phyloP scores from a whole-genome alignment of 2,113 vertebrate genomes.

The Rhegmatorhina hoffmannsi region DNA sequence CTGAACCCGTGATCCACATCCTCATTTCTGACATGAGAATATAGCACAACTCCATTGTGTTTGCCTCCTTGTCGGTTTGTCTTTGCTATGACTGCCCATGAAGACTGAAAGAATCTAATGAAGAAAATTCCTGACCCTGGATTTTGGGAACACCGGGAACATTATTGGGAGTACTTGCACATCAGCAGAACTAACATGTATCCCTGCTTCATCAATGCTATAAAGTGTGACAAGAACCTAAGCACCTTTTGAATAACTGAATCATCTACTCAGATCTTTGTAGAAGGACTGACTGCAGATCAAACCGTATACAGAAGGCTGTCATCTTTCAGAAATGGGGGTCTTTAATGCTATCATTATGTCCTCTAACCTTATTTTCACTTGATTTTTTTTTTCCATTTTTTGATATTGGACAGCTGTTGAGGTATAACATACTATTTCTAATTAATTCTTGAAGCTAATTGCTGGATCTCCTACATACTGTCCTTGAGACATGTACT shows the following conservation, averaged over 20 bases:
- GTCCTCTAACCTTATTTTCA: neutral
- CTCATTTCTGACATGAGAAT: neutral
- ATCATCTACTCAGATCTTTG: neutral
- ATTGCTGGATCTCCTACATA: neutral
- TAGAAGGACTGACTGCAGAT: neutral
- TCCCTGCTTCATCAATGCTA: neutral
- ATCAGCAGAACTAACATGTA: neutral
- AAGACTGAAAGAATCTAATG: neutral
- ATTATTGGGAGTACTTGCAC: neutral
- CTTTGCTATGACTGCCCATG: neutral
- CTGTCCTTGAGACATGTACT: neutral
- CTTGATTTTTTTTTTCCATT: neutral
- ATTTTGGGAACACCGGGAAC: neutral
- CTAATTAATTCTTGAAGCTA: neutral
- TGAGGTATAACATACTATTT: neutral
- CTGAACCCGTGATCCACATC: fast-evolving
- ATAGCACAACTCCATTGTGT: neutral
- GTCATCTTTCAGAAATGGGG: neutral
- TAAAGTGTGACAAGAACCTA: neutral
- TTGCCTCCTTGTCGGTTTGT: neutral
- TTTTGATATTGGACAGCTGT: neutral
- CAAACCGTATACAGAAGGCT: neutral
- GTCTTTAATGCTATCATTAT: neutral
- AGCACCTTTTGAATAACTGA: neutral
- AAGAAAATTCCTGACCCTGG: neutral